A percentile compares a stretch with the other conserved stretches of the same genome.
Conservation (phyloP, 53 echinoderm and acorn worm species). For the Mesocentrotus franciscanus region DNA sequence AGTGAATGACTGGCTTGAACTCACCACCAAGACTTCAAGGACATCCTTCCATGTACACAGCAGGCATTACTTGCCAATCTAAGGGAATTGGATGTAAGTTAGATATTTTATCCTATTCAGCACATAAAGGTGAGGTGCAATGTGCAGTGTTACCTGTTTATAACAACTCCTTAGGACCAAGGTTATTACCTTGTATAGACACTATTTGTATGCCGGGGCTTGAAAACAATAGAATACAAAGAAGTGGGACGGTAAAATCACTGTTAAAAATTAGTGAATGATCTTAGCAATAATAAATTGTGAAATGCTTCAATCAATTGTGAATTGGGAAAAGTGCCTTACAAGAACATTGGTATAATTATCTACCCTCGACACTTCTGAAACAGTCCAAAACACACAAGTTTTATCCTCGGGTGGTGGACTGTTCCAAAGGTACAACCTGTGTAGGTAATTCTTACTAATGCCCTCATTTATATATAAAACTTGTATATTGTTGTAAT, state of each 20-base stretch:
- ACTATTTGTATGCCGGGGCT: neutral
- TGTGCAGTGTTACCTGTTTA: neutral
- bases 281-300: neutral
- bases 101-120: neutral
- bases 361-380: no score
- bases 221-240: no score
- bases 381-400: no score
- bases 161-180: neutral
- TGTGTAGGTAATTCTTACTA: no score
- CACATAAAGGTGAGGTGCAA: neutral
- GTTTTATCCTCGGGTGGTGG: no score
- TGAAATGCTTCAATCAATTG: neutral
- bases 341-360: neutral
- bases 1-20: conserved; percentile 78
- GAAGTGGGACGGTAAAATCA: no score
- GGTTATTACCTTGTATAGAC: neutral
- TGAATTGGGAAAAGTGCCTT: neutral
- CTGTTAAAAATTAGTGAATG: no score
- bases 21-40: conserved; percentile 58
- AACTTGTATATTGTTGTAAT: neutral
- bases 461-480: no score
- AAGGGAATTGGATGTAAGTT: conserved; percentile 85
- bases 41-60: conserved; percentile 69
- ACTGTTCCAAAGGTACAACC: no score
- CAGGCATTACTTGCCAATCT: conserved; percentile 73